phyloP scores from a whole-genome alignment of 2,797 vertebrate species.

The Acipenser oxyrinchus region DNA sequence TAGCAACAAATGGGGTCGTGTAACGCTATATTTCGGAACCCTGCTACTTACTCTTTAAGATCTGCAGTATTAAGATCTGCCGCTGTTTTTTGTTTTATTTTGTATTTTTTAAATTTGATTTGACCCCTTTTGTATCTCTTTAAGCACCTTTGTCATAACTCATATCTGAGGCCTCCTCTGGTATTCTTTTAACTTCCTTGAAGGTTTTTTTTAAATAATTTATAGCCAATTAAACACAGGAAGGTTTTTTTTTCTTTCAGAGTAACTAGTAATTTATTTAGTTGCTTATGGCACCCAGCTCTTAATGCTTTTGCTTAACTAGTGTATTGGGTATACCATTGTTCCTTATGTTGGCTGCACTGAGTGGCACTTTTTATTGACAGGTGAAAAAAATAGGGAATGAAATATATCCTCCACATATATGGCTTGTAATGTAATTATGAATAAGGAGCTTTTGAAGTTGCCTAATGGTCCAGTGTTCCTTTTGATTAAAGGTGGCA shows the following conservation, averaged over 20 bases:
- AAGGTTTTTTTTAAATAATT: constrained; percentile 36
- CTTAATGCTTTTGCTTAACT: constrained; percentile 41
- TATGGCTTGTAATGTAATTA: constrained; percentile 42
- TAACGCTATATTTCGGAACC: no score
- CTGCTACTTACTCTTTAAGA: no score
- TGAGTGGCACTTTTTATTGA: constrained; percentile 14
- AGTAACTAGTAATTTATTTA: constrained; percentile 19
- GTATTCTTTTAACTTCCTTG: no score
- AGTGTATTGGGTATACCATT: constrained; percentile 30
- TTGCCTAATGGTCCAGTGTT: constrained; percentile 42
- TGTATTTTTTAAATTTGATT: no score
- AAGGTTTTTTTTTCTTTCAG: constrained; percentile 43
- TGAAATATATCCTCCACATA: constrained; percentile 35
- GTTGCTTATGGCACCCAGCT: constrained; percentile 37
- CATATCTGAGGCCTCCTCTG: no score
- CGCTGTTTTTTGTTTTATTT: no score
- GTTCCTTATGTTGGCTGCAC: constrained; percentile 20
- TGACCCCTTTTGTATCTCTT: no score
- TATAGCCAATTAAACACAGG: constrained; percentile 71
- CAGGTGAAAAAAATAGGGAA: constrained; percentile 29
- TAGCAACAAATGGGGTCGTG: no score
- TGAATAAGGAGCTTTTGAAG: constrained; percentile 51
- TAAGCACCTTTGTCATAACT: no score
- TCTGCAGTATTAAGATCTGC: no score
- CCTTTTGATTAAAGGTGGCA: constrained; percentile 60